Base-by-base conservation (phyloP, 2,113 vertebrate genomes). In the Rattus rattus region DNA sequence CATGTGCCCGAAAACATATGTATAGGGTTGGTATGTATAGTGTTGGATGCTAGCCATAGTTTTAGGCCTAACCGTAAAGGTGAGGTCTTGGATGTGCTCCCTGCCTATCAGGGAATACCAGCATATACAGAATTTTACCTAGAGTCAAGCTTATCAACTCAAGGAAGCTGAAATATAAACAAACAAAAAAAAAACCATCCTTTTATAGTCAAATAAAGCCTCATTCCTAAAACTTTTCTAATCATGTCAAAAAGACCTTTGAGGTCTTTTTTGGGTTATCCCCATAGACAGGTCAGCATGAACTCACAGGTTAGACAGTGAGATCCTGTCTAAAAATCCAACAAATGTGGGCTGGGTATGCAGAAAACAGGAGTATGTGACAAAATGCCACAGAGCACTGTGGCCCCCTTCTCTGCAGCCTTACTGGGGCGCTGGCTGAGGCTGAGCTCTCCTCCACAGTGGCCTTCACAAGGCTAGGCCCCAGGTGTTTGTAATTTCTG, bases 201-300 rank as follows among this genome's bases (percentile, higher is more conserved):
- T 43, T 43, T 59, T 94, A 87, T 56, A n/a, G 28, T 65, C 73
- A 88, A 70, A 43, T 49, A 87, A 96, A 94, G 33, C 33, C 30
- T 80, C 88, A 87, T 91, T 88, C 92, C 85, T 70, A 91, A 90
- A 87, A 92, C 36, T 61, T 83, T 83, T n/a, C 80, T 61, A 83
- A 61, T 28, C 63, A 70, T 36, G n/a, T 70, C 9, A 7, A 39
- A 91, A 92, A 95, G 70, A 19, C 6, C 63, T 94, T 87, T 63
- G 88, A 91, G 49, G 73, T 77, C n/a, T 88, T 83, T 88, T 75
- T 88, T 75, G 65, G 30, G 24, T 59, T 20, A 30, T 24, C 39
- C 24, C 59, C 65, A 5, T 28, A 33, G 80, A 49, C 52, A 54
- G 52, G 33, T 94, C 77, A 91, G 65, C 43, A 70, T 94, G 52